Evolutionary conservation across 2,888 invertebrate genomes (phyloP).

Genomic region (Lucinisca nassula): DNA sequence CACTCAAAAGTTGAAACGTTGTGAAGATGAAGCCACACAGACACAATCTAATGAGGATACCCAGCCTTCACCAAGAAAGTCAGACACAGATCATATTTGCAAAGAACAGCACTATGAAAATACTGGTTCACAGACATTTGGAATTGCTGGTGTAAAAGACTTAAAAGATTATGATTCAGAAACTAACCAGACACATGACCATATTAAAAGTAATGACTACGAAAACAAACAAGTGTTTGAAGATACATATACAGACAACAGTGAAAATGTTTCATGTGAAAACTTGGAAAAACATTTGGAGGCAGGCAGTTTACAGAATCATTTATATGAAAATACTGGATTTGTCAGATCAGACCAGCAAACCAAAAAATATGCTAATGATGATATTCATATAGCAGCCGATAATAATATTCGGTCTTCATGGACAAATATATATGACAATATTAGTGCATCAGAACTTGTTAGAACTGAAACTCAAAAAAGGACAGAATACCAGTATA

Average conservation of each 20-base stretch:
- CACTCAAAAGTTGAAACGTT: not conserved
- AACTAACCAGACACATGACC: no score
- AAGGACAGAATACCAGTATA: not conserved
- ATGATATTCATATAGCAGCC: not conserved
- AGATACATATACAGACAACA: not conserved
- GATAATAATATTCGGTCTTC: not conserved
- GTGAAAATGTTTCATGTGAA: not conserved
- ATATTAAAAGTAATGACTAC: not conserved
- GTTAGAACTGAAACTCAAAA: not conserved
- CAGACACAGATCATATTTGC: not conserved
- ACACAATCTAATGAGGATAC: not conserved
- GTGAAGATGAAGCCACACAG: not conserved
- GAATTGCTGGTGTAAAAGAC: not conserved
- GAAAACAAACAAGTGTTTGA: not conserved
- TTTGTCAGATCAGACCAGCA: not conserved
- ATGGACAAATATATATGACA: not conserved
- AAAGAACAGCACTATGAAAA: not conserved
- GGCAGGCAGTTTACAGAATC: not conserved
- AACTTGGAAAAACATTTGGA: no score
- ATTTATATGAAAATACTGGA: not conserved
- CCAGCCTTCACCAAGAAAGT: not conserved
- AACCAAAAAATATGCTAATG: not conserved
- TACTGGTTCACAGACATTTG: not conserved
- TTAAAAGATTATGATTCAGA: no score
- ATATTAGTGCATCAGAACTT: not conserved